A percentile compares a stretch with the other conserved stretches of the same genome.
Conservation (phyloP, 2,888 invertebrate genomes). For the Oxycera nigricornis region DNA sequence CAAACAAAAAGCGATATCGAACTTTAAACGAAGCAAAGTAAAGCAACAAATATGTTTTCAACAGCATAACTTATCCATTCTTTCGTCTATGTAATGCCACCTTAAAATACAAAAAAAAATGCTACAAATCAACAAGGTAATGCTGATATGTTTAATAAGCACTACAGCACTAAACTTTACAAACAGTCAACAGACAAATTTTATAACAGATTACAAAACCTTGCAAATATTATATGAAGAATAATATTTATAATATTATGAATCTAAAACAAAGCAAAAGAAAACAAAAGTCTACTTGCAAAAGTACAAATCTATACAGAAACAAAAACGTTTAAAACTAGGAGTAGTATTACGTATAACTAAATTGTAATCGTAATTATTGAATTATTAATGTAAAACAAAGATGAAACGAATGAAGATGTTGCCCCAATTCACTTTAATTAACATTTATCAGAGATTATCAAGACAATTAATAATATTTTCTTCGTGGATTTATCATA, state of each 20-base stretch:
- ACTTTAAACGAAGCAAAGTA: conserved; percentile 8
- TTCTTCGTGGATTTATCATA: no score
- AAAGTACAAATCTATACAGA: conserved; percentile 57
- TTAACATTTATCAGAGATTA: conserved; percentile 9
- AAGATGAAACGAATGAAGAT: conserved; percentile 30
- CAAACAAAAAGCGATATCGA: background rate
- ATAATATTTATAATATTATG: conserved; percentile 49
- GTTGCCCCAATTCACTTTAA: conserved; percentile 4
- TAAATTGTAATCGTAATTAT: conserved; percentile 35
- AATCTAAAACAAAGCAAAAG: conserved; percentile 46
- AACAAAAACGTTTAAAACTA: conserved; percentile 45
- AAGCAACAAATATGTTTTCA: conserved; percentile 8
- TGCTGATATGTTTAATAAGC: background rate
- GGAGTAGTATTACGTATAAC: conserved; percentile 15
- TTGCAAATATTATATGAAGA: background rate
- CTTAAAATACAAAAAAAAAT: conserved; percentile 12
- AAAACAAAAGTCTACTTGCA: conserved; percentile 52
- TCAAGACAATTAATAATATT: background rate
- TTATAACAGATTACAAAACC: conserved; percentile 46
- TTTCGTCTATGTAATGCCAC: conserved; percentile 39
- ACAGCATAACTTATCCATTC: conserved; percentile 34
- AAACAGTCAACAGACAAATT: no score
- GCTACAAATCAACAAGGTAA: conserved; percentile 26
- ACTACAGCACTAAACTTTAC: no score
- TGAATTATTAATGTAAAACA: conserved; percentile 27